A percentile compares a stretch with the other conserved stretches of the same genome.
Conservation (phyloP, 1,140 invertebrate species). For the Aphis craccivora region DNA sequence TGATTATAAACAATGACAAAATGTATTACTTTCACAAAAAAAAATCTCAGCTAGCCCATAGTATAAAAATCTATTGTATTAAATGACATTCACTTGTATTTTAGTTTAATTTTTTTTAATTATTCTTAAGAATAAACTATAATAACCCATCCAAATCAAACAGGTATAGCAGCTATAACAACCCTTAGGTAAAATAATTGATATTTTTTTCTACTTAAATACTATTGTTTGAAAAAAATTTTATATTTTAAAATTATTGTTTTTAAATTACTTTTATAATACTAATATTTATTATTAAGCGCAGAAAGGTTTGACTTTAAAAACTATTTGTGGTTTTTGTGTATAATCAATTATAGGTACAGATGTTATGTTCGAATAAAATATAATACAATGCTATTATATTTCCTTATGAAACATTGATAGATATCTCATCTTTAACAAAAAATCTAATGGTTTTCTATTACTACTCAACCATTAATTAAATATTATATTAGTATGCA, state of each 20-base stretch:
- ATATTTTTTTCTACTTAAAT: not conserved
- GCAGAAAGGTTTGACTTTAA: not conserved
- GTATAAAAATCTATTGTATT: not conserved
- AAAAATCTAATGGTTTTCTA: not conserved
- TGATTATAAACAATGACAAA: not conserved
- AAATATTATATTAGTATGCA: too few species aligned
- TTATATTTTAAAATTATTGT: not conserved
- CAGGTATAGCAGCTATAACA: not conserved
- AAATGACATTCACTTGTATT: not conserved
- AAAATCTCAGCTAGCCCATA: not conserved
- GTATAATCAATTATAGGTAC: too few species aligned
- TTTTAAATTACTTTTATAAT: not conserved
- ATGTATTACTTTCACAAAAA: not conserved
- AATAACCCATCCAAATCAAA: not conserved
- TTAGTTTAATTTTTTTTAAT: not conserved
- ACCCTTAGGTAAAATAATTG: not conserved
- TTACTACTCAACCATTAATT: too few species aligned
- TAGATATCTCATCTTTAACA: not conserved
- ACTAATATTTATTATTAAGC: not conserved
- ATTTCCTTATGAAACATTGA: not conserved
- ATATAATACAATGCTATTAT: not conserved
- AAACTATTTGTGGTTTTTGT: not conserved
- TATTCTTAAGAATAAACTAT: not conserved
- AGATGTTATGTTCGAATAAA: not conserved
- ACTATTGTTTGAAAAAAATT: not conserved